Evolutionary conservation across 2,888 invertebrate species (phyloP), one percentile per base, ranked within the genome.

Genomic region (Eupithecia inturbata): DNA sequence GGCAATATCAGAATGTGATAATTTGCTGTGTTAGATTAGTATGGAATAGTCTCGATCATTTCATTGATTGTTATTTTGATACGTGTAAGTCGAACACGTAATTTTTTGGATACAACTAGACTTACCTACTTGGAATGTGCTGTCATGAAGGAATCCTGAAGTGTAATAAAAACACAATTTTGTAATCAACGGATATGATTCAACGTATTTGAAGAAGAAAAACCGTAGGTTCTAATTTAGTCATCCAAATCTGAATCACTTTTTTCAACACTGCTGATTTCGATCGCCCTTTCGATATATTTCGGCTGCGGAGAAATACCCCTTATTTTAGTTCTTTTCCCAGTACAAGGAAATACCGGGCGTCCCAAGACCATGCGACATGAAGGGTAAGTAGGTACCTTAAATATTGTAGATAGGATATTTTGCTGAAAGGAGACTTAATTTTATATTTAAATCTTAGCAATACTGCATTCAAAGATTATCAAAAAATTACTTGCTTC

Each of bases 1-100:
- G 72, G 75, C 72, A 69, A 67, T 60, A 22, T 33, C 41, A 7
- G 64, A n/a, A 60, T 60, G 14, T 28, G 60, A 28, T 60, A 7
- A 60, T 26, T 26, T 60, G 22, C 28, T 60, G 28, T 1, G 60
- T 7, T 28, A 19, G 0, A 2, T 10, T 60, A 60, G 1, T 26
- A 57, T 7, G 6, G 28, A 28, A 28, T 28, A 28, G 28, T 60
- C 9, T 16, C 16, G 4, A 26, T 60, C 16, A 60, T 28, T 28
- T 26, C 22, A 1, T 16, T 9, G 14, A 9, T 57, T 1, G 26
- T 26, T 12, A 12, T 2, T 26, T 16, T 3, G 14, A 16, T n/a
- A 49, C n/a, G 45, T 45, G 45, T n/a, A 53, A 45, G 7, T 7
- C 1, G 10, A 53, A 53, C 0, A 9, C 5, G n/a, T 22, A n/a